Base-by-base conservation (phyloP, 2,113 vertebrate species). In the Scophthalmus maximus region DNA sequence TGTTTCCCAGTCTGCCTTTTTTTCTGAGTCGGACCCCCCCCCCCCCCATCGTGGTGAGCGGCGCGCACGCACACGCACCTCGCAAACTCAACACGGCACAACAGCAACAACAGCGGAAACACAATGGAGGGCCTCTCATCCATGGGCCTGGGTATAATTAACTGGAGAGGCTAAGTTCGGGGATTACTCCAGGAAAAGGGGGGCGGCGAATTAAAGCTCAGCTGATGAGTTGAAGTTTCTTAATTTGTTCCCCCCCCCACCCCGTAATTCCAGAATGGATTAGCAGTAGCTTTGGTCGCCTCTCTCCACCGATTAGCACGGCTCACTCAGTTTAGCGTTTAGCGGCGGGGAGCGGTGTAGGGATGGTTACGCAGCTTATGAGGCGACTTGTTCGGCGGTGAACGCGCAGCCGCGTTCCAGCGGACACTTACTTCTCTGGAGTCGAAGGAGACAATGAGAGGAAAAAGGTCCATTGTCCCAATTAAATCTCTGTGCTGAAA, bases 201-300 rank as follows among this genome's bases (percentile, higher is more conserved):
- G 91, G 92, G 88, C 87, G 79, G 87, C 75, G 84, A 92, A 92
- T 93, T 93, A 93, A 93, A 91, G 87, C 89, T 90, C 82, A 70
- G 87, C 92, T 94, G 94, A 95, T 93, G 93, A 94, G 91, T 93
- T 92, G 91, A 94, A 93, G 92, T 92, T 93, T 88, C 92, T 93
- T 95, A 94, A 94, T 94, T 92, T 93, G 92, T 93, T 92, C 92
- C 93, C 87, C 90, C 82, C 88, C 83, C 92, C 93, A 86, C 90
- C 82, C 88, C 83, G 72, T 93, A 94, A 94, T 94, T 93, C 91
- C 87, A 89, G 91, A 90, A 92, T 88, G 93, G 93, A 94, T 94
- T 94, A 94, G 91, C 84, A 75, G 81, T 84, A 89, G 91, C 92
- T 94, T 94, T 94, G 89, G 87, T 89, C 88, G 88, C 92, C 89